These are phyloP conservation scores for Zaprionus bogoriensis DNA, from an alignment of 2,888 invertebrate species.

Conservation along the genomic window DNA sequence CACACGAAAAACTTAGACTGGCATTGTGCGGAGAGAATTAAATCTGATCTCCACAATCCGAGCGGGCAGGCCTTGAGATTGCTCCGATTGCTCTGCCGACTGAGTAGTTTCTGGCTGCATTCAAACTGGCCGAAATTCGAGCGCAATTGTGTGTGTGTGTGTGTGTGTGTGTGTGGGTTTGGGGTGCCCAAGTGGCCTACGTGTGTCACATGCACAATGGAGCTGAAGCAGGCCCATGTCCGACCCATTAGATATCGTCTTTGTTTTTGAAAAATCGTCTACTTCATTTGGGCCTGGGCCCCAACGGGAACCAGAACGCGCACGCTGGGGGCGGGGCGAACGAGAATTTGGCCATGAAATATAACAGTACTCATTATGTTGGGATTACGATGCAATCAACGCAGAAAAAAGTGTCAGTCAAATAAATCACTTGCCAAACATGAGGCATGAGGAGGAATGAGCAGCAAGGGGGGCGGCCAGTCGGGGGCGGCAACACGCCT, in stretches of 20 bases:
- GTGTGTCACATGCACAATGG: conserved; percentile 73
- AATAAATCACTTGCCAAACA: conserved; percentile 79
- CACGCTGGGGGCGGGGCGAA: conserved; percentile 14
- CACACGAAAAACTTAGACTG: too few species aligned
- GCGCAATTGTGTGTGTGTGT: conserved; percentile 12
- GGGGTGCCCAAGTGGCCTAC: conserved; percentile 65
- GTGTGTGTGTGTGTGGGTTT: neutral
- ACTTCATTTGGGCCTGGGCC: conserved; percentile 68
- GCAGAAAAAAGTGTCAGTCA: conserved; percentile 79
- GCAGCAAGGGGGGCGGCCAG: neutral
- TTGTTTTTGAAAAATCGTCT: conserved; percentile 78
- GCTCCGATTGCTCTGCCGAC: too few species aligned
- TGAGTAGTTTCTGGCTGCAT: conserved; percentile 1
- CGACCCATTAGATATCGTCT: conserved; percentile 49
- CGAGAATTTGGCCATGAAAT: conserved; percentile 72
- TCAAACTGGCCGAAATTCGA: conserved; percentile 71
- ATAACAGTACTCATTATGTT: conserved; percentile 80
- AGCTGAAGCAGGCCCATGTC: neutral
- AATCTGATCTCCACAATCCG: too few species aligned
- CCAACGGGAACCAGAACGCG: neutral
- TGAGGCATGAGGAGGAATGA: conserved; percentile 54
- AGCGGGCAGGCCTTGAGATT: too few species aligned
- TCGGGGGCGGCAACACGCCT: neutral
- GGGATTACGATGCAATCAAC: conserved; percentile 81
- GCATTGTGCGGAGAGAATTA: too few species aligned